Percentiles rank a stretch among this genome's conserved stretches.
Conservation (phyloP, 2,888 invertebrate species). For the Habroteleia sp. region DNA sequence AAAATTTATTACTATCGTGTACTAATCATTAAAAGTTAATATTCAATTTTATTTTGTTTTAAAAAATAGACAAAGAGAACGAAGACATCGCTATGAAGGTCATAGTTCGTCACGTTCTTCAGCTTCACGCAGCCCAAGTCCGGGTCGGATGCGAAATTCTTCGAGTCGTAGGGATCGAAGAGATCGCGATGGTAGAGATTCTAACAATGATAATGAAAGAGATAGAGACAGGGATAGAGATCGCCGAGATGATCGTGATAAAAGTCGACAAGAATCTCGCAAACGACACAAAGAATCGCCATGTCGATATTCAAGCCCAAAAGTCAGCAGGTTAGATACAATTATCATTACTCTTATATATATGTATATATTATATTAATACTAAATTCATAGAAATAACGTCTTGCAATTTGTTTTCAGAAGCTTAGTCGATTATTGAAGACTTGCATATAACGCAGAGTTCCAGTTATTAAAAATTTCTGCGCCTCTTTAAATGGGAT, state of each 20-base stretch:
- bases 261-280: slow-evolving; percentile 73
- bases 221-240: slow-evolving; percentile 73
- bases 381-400: not conserved
- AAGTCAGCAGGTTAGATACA: slow-evolving; percentile 75
- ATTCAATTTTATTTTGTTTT: no score
- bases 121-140: slow-evolving; percentile 81
- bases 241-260: slow-evolving; percentile 76
- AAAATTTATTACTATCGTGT: no score
- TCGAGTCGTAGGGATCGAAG: slow-evolving; percentile 73
- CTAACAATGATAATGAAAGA: slow-evolving; percentile 71
- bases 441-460: slow-evolving; percentile 15
- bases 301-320: slow-evolving; percentile 75
- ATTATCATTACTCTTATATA: no score
- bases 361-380: not conserved
- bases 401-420: no score
- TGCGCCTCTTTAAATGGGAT: slow-evolving; percentile 21
- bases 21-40: no score
- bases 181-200: slow-evolving; percentile 73
- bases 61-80: slow-evolving; percentile 88
- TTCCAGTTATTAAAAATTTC: slow-evolving; percentile 32
- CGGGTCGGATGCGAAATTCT: slow-evolving; percentile 78
- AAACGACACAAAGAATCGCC: slow-evolving; percentile 75
- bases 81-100: slow-evolving; percentile 86
- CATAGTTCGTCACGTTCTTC: slow-evolving; percentile 80
- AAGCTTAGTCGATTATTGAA: slow-evolving; percentile 79